Percentiles rank a stretch among this genome's conserved stretches.
Conservation (phyloP, 2,797 vertebrate species). For the Microctenopoma steveboyesi region DNA sequence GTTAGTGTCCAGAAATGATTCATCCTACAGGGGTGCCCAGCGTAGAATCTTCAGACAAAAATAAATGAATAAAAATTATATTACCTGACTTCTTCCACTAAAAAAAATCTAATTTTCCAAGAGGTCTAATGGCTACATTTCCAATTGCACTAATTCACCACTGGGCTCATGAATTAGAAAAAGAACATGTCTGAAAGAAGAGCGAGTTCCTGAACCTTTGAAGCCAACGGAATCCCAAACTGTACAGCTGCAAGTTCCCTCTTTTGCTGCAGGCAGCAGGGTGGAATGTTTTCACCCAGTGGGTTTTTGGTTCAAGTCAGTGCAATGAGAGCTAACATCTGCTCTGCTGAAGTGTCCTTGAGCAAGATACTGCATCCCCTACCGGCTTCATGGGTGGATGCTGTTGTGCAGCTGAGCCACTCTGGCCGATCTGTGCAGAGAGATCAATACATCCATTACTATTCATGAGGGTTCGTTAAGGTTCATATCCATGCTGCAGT, state of each 20-base stretch:
- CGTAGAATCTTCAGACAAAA: background rate
- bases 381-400: conserved; percentile 33
- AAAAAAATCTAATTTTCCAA: conserved; percentile 4
- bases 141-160: conserved; percentile 42
- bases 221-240: conserved; percentile 49
- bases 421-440: conserved; percentile 24
- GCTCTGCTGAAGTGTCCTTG: conserved; percentile 62
- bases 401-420: conserved; percentile 30
- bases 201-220: conserved; percentile 51
- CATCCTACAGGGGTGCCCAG: background rate
- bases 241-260: conserved; percentile 54
- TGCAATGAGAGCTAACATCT: conserved; percentile 64
- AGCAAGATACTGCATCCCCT: conserved; percentile 46
- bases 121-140: conserved; percentile 45
- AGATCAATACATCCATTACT: conserved; percentile 53
- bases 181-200: conserved; percentile 33
- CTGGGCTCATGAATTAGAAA: conserved; percentile 57
- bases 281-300: conserved; percentile 55
- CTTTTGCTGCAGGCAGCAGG: conserved; percentile 57
- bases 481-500: conserved; percentile 43
- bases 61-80: conserved; percentile 3
- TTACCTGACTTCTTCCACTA: conserved; percentile 25
- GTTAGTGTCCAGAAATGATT: background rate
- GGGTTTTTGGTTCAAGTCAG: conserved; percentile 47
- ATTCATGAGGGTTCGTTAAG: conserved; percentile 36